These are phyloP conservation scores for human DNA, from an alignment of 2,113 vertebrate genomes.

Conservation along the genomic window DNA sequence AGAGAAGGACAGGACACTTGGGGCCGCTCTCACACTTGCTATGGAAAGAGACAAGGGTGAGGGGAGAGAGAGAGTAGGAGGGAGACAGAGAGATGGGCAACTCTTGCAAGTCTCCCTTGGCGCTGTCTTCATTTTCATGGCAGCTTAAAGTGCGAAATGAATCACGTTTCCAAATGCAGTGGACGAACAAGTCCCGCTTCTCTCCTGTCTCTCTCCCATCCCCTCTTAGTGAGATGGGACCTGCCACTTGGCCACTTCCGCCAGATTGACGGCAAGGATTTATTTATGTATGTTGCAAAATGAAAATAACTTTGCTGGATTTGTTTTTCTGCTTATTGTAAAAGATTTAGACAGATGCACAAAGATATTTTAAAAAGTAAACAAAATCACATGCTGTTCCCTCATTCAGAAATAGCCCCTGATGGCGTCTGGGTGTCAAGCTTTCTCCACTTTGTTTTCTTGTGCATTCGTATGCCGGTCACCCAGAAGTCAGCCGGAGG, in stretches of 20 bases:
- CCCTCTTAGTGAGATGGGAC: neutral
- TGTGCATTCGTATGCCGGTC: neutral
- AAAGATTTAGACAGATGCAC: conserved; percentile 11
- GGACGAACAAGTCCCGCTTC: neutral
- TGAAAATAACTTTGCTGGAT: neutral
- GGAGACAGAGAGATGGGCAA: neutral
- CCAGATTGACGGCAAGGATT: neutral
- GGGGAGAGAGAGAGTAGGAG: no score
- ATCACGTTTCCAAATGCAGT: conserved; percentile 23
- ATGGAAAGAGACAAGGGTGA: neutral
- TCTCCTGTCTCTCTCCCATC: no score
- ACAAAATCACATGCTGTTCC: neutral
- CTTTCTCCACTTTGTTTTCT: neutral
- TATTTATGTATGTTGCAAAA: neutral
- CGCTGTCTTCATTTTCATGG: neutral
- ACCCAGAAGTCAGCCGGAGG: neutral
- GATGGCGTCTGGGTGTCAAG: neutral
- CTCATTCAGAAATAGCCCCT: neutral
- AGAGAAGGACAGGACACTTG: neutral
- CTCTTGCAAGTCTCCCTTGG: neutral
- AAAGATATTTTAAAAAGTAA: neutral
- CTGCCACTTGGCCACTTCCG: neutral
- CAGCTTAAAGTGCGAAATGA: neutral
- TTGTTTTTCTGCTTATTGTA: neutral
- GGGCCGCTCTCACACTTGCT: neutral